phyloP scores from a whole-genome alignment of 2,113 vertebrate genomes.

The Percopsis transmontana region DNA sequence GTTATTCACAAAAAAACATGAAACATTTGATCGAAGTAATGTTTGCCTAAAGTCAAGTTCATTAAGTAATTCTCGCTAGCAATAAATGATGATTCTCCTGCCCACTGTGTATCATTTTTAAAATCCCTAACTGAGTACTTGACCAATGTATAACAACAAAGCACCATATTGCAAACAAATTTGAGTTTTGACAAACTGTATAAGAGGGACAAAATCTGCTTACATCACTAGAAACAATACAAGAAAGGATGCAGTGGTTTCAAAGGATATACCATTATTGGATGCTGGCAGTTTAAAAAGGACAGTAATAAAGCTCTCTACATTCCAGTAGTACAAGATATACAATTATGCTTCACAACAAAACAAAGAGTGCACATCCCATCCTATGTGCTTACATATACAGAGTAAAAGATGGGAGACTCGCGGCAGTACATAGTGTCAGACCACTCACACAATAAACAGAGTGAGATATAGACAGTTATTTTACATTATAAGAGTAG shows the following conservation, averaged over 20 bases:
- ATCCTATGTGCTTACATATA: conserved; percentile 45
- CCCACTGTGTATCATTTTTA: conserved; percentile 9
- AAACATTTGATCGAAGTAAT: neutral
- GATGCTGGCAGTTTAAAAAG: conserved; percentile 26
- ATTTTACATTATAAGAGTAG: conserved; percentile 33
- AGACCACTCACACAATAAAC: conserved; percentile 43
- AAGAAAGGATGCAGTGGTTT: conserved; percentile 24
- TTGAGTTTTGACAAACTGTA: conserved; percentile 30
- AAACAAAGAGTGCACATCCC: conserved; percentile 50
- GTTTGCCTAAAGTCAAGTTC: neutral
- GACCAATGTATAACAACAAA: conserved; percentile 33
- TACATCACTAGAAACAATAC: conserved; percentile 8
- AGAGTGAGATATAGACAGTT: conserved; percentile 51
- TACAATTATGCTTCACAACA: conserved; percentile 63
- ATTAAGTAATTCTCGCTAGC: neutral
- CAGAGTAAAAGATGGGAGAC: conserved; percentile 33
- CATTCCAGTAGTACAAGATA: conserved; percentile 61
- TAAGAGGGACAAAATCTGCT: neutral
- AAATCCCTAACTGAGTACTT: conserved; percentile 4
- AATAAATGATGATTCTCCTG: conserved; percentile 8
- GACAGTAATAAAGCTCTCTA: conserved; percentile 61
- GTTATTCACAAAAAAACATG: conserved; percentile 13
- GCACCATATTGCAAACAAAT: conserved; percentile 26
- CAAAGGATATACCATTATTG: conserved; percentile 29
- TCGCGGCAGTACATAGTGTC: conserved; percentile 43